Evolutionary conservation across 1,140 invertebrate genomes (phyloP).

Genomic region (Heliothis subflexa): DNA sequence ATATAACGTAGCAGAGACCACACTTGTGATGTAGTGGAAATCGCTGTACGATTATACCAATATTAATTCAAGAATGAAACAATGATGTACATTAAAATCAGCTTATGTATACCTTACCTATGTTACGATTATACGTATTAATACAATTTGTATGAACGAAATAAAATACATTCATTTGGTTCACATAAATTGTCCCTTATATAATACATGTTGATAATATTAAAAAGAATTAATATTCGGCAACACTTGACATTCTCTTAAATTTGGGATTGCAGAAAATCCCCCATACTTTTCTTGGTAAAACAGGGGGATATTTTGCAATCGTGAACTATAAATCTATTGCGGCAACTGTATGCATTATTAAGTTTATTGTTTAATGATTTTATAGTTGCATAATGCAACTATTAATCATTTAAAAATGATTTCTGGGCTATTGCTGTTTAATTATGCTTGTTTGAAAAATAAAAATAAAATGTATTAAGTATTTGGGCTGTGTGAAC

Average conservation of each 20-base stretch:
- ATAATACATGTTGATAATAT: constrained; percentile 84
- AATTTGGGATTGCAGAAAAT: constrained; percentile 61
- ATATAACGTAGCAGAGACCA: constrained; percentile 55
- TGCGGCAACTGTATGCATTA: constrained; percentile 74
- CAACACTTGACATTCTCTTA: constrained; percentile 85
- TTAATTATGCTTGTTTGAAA: constrained; percentile 66
- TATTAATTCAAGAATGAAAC: constrained; percentile 85
- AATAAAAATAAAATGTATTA: constrained; percentile 66
- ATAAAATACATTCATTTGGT: constrained; percentile 50
- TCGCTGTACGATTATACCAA: constrained; percentile 62
- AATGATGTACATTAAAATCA: constrained; percentile 84
- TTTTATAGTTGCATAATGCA: constrained; percentile 57
- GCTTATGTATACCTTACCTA: constrained; percentile 84
- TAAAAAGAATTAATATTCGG: constrained; percentile 83
- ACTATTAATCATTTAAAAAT: constrained; percentile 63
- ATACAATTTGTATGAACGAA: constrained; percentile 60
- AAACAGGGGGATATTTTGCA: constrained; percentile 59
- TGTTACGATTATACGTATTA: constrained; percentile 81
- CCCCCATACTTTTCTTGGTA: constrained; percentile 47
- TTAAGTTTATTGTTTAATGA: constrained; percentile 54
- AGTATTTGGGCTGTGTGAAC: constrained; percentile 77
- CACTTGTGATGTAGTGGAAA: constrained; percentile 26
- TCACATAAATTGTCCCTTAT: constrained; percentile 71
- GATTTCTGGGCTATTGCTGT: constrained; percentile 80
- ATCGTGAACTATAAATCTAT: constrained; percentile 78